These are phyloP conservation scores for Caenorhabditis sinica DNA, from an alignment of 2,888 invertebrate genomes.

Conservation along the genomic window DNA sequence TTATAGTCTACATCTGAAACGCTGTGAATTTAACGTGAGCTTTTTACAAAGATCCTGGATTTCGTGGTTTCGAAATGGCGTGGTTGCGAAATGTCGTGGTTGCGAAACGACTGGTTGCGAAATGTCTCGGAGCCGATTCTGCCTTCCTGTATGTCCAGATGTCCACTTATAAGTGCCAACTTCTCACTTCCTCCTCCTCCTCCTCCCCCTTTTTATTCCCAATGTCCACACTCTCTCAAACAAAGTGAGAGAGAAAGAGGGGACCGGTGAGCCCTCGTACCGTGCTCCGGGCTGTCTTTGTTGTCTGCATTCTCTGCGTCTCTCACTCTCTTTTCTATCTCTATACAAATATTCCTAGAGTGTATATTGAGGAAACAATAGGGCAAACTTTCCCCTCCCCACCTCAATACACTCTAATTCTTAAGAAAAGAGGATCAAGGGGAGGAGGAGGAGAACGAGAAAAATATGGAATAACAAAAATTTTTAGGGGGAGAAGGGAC, in stretches of 20 bases:
- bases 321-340: constrained; percentile 10
- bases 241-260: background rate
- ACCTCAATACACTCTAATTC: constrained; percentile 29
- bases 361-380: constrained; percentile 66
- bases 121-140: no score
- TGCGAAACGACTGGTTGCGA: no score
- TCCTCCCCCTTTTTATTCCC: no score
- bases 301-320: constrained; percentile 14
- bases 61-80: no score
- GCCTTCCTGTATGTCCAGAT: background rate
- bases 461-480: background rate
- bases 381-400: constrained; percentile 54
- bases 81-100: no score
- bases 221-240: background rate
- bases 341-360: constrained; percentile 32
- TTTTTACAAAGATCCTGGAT: no score
- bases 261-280: constrained; percentile 16
- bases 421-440: constrained; percentile 1
- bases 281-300: constrained; percentile 23
- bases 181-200: background rate
- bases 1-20: no score
- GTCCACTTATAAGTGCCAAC: background rate
- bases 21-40: no score
- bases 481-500: background rate
- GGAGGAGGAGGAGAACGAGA: background rate